Base-by-base conservation (phyloP, 23 tunicate genomes). In the Diplosoma virens region DNA sequence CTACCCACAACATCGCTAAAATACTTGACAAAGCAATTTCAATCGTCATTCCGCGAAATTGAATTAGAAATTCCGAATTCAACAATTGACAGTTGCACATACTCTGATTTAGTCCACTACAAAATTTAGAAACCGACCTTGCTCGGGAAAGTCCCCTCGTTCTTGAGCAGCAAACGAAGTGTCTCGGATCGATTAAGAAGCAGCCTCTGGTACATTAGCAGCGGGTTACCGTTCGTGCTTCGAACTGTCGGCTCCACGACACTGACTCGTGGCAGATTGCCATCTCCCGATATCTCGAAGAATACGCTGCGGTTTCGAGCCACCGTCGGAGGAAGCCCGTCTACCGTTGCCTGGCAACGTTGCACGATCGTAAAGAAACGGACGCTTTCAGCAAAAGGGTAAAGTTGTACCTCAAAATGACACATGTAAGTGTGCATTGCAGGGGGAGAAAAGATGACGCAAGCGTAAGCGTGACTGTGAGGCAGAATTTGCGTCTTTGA, bases 301-400 rank as follows among this genome's bases (percentile, higher is more conserved):
- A 60, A 66, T 9, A 94, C 58, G 26, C 79, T 85, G 20, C 97
- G 91, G 6, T 90, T 86, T 56, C 52, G 70, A 9, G 86, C 83
- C 0, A 81, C 73, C 24, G 77, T 64, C 22, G 86, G 52, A 0
- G 92, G 91, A 0, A 84, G 56, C 14, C 97, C 97, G 41, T 92
- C 97, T 36, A 92, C 97, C 33, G 84, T 59, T 7, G 92, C 92
- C 97, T 92, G 79, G n/a, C n/a, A n/a, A n/a, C n/a, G n/a, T n/a
- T n/a, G n/a, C n/a, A n/a, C n/a, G n/a, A n/a, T n/a, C n/a, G n/a
- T n/a, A n/a, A n/a, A n/a, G n/a, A n/a, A n/a, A n/a, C n/a, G n/a
- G n/a, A n/a, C n/a, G 50, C 50, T 41, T 41, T 41, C 50, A 41
- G 9, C 50, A 41, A 41, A 41, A 14, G 14, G 9, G 11, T 41